Evolutionary conservation across 1,140 invertebrate species (phyloP).

Genomic region (Belonocnema kinseyi): DNA sequence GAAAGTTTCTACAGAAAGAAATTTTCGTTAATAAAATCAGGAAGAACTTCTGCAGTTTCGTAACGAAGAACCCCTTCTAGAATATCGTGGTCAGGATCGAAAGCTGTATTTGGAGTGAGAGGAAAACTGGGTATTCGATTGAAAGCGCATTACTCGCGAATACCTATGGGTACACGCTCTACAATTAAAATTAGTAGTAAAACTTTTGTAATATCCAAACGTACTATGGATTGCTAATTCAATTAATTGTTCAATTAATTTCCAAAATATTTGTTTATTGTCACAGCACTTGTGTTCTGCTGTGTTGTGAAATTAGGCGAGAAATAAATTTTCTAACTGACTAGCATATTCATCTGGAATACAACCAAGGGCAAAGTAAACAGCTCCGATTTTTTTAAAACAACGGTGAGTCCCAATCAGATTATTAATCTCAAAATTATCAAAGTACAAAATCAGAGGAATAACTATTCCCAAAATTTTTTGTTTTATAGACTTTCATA

Average conservation of each 20-base stretch:
- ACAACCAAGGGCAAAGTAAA: not conserved
- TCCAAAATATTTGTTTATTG: no score
- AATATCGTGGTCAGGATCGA: not conserved
- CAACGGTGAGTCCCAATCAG: not conserved
- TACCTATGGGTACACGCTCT: no score
- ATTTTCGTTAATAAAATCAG: no score
- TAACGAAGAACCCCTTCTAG: not conserved
- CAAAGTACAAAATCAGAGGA: not conserved
- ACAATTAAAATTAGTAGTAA: no score
- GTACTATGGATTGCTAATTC: no score
- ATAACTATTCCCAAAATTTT: not conserved
- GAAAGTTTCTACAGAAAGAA: no score
- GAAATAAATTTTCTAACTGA: not conserved
- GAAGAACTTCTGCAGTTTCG: no score
- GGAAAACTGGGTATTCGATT: not conserved
- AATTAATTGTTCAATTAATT: no score
- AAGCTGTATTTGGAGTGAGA: not conserved
- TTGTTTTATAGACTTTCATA: not conserved
- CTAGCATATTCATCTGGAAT: not conserved
- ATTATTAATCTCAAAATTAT: conserved; percentile 8
- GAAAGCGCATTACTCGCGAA: not conserved
- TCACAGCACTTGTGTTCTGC: no score
- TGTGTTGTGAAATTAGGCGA: not conserved
- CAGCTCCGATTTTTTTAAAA: not conserved
- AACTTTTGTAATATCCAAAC: no score